A percentile compares a stretch with the other conserved stretches of the same genome.
phyloP scores from a whole-genome alignment of 2,113 vertebrate genomes.

The Daboia siamensis region DNA sequence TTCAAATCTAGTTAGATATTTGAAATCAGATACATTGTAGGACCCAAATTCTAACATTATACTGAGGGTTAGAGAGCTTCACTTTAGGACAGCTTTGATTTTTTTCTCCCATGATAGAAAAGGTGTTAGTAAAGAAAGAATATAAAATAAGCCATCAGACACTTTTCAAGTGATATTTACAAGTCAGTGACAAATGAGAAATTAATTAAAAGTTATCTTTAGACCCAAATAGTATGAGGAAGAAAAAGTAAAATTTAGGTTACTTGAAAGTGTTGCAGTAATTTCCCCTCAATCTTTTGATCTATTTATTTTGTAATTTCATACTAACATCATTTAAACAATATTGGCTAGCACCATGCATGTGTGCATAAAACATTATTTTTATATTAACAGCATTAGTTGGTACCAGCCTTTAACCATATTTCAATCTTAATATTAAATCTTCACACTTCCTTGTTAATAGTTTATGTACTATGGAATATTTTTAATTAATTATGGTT shows the following conservation, averaged over 20 bases:
- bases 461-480: neutral
- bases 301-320: neutral
- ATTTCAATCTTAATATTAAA: neutral
- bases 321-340: neutral
- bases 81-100: neutral
- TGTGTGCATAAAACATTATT: neutral
- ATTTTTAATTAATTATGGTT: neutral
- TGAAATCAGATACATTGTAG: neutral
- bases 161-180: neutral
- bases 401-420: neutral
- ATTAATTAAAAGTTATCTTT: neutral
- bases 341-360: neutral
- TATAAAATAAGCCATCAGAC: neutral
- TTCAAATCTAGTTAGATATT: neutral
- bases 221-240: neutral
- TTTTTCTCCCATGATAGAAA: neutral
- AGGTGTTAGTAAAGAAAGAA: neutral
- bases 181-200: neutral
- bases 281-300: neutral
- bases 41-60: neutral
- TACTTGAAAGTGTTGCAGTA: neutral
- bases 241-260: neutral
- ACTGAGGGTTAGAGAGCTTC: neutral
- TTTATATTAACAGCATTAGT: neutral
- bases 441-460: neutral